Evolutionary conservation across 2,113 vertebrate genomes (phyloP).

Genomic region (Sebastes schlegelii): DNA sequence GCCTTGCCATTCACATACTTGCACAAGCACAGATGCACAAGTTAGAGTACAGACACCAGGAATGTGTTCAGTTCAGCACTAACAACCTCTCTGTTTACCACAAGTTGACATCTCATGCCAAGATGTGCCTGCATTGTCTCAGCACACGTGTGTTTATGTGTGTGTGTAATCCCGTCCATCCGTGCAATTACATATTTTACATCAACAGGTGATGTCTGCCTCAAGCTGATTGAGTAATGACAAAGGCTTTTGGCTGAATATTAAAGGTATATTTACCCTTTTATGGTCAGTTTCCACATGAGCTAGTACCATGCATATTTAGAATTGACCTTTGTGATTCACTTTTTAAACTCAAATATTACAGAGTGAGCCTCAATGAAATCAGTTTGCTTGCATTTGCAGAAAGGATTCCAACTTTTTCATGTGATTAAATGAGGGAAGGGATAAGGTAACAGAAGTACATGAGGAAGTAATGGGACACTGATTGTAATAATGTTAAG

Average conservation of each 20-base stretch:
- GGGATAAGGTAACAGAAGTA: neutral
- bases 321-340: slow-evolving; percentile 7
- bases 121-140: slow-evolving; percentile 12
- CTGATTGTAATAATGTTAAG: neutral
- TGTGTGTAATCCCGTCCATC: slow-evolving; percentile 56
- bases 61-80: slow-evolving; percentile 46
- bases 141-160: neutral
- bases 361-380: neutral
- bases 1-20: slow-evolving; percentile 50
- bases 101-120: slow-evolving; percentile 29
- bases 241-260: slow-evolving; percentile 1
- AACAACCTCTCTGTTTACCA: slow-evolving; percentile 51
- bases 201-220: neutral
- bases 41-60: slow-evolving; percentile 20
- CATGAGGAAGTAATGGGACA: neutral
- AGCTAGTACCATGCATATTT: neutral
- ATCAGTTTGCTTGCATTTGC: neutral
- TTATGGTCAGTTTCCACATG: slow-evolving; percentile 15
- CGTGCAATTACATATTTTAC: neutral
- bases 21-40: slow-evolving; percentile 9
- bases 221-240: neutral
- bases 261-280: neutral
- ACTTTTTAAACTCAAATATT: slow-evolving; percentile 8
- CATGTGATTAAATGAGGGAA: neutral
- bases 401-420: neutral